Conservation (phyloP, 2,113 vertebrate genomes). For the Anoplopoma fimbria region DNA sequence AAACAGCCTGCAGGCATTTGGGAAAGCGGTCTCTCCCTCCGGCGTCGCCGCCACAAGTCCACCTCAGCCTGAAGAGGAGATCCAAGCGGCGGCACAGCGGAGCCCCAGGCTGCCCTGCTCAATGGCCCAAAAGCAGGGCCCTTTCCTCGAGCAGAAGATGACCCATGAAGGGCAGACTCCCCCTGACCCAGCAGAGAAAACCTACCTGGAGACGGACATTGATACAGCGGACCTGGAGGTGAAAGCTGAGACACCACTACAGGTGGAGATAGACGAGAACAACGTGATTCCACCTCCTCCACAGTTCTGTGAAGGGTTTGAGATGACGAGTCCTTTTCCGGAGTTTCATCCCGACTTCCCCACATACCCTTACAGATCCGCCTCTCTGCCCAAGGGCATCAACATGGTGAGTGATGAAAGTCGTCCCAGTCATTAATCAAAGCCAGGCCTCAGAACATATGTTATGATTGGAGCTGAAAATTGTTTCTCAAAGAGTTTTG, state of each 20-base stretch:
- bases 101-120: slow-evolving; percentile 31
- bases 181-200: slow-evolving; percentile 65
- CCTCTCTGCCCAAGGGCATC: slow-evolving; percentile 78
- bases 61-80: slow-evolving; percentile 36
- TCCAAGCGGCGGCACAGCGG: slow-evolving; percentile 14
- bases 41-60: slow-evolving; percentile 25
- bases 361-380: slow-evolving; percentile 73
- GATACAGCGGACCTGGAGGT: slow-evolving; percentile 72
- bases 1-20: slow-evolving; percentile 81
- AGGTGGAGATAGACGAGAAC: slow-evolving; percentile 47
- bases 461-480: slow-evolving; percentile 53
- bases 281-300: slow-evolving; percentile 62
- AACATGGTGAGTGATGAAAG: slow-evolving; percentile 80
- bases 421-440: slow-evolving; percentile 57
- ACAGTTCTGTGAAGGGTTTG: slow-evolving; percentile 65
- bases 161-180: slow-evolving; percentile 43
- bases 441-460: slow-evolving; percentile 59
- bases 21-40: slow-evolving; percentile 52
- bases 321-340: slow-evolving; percentile 52
- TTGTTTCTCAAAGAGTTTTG: slow-evolving; percentile 43
- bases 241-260: slow-evolving; percentile 14
- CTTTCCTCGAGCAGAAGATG: slow-evolving; percentile 21
- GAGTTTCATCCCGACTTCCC: slow-evolving; percentile 57
- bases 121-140: slow-evolving; percentile 48
- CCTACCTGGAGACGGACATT: slow-evolving; percentile 79